phyloP scores from a whole-genome alignment of 2,113 vertebrate genomes.

The Perognathus longimembris region DNA sequence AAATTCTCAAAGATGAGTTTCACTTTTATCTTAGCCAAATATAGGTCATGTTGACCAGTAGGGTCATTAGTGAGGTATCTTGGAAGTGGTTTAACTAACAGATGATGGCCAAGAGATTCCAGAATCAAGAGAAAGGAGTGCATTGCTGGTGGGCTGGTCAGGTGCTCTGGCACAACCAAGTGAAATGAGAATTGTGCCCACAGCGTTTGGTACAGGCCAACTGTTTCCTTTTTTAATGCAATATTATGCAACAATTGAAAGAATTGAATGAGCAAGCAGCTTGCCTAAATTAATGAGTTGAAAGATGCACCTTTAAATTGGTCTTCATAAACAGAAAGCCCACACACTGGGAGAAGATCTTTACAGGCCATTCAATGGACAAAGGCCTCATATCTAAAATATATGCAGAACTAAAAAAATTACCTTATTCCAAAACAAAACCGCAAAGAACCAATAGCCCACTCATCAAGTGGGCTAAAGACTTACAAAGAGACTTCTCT shows the following conservation, averaged over 20 bases:
- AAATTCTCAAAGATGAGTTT: constrained; percentile 43
- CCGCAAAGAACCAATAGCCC: too few relatives aligned
- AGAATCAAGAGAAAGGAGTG: constrained; percentile 23
- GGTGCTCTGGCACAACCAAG: constrained; percentile 51
- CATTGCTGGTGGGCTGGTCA: constrained; percentile 35
- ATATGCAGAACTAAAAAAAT: too few relatives aligned
- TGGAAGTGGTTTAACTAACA: background rate
- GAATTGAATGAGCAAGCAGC: constrained; percentile 44
- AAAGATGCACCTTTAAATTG: constrained; percentile 58
- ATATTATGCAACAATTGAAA: constrained; percentile 60
- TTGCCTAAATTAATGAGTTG: constrained; percentile 56
- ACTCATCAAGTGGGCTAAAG: too few relatives aligned
- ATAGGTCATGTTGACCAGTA: background rate
- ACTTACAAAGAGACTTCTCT: too few relatives aligned
- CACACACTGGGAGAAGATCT: too few relatives aligned
- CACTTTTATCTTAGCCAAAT: constrained; percentile 28
- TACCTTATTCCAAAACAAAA: too few relatives aligned
- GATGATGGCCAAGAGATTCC: constrained; percentile 12
- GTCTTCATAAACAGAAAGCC: too few relatives aligned
- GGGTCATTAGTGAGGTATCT: constrained; percentile 49
- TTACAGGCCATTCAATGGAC: too few relatives aligned
- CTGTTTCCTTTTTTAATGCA: constrained; percentile 31
- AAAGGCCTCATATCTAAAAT: too few relatives aligned
- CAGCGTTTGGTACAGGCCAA: constrained; percentile 17
- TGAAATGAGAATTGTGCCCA: background rate